Percentiles rank a stretch among this genome's conserved stretches.
Conservation (phyloP, 2,888 invertebrate species). For the Biston stratarius region DNA sequence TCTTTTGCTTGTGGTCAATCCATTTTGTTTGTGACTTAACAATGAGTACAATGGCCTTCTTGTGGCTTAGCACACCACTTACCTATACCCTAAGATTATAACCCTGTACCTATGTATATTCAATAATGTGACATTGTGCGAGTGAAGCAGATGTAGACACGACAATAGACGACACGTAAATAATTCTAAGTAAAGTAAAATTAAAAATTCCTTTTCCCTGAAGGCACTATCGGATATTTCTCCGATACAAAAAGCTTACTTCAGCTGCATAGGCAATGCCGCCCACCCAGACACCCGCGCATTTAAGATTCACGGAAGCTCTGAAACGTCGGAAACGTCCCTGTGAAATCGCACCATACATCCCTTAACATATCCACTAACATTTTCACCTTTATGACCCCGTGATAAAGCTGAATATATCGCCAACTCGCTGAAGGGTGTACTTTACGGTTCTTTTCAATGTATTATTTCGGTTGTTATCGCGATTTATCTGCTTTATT, state of each 20-base stretch:
- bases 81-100: too few relatives aligned
- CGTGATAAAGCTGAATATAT: conserved; percentile 41
- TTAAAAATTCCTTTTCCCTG: not conserved
- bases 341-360: conserved; percentile 41
- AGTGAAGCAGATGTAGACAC: not conserved
- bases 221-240: conserved; percentile 28
- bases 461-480: conserved; percentile 60
- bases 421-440: conserved; percentile 30
- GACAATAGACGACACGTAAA: not conserved
- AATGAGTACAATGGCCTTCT: too few relatives aligned
- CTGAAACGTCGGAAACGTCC: conserved; percentile 26
- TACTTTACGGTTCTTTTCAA: conserved; percentile 55
- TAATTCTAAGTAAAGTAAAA: not conserved
- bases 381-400: conserved; percentile 34
- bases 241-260: conserved; percentile 42
- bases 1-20: too few relatives aligned
- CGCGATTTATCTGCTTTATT: conserved; percentile 56
- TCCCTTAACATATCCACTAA: conserved; percentile 21
- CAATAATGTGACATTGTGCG: too few relatives aligned
- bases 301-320: conserved; percentile 47
- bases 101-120: too few relatives aligned
- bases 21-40: too few relatives aligned
- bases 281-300: conserved; percentile 37
- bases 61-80: too few relatives aligned
- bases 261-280: conserved; percentile 44